phyloP scores from a whole-genome alignment of 1,140 invertebrate species.

The Belonocnema kinseyi region DNA sequence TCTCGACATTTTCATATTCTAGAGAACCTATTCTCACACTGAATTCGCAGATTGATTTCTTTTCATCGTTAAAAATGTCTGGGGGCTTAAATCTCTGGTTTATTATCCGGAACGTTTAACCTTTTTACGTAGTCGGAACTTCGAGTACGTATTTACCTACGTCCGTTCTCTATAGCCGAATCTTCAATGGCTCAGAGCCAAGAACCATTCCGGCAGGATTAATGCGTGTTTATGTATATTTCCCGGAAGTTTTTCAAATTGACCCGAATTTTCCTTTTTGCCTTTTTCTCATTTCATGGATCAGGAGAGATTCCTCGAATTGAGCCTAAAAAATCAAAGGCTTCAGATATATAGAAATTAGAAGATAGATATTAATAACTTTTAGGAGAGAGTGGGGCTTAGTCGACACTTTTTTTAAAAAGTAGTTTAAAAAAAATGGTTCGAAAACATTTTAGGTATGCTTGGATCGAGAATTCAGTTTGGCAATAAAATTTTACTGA shows the following conservation, averaged over 20 bases:
- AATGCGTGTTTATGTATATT: constrained; percentile 68
- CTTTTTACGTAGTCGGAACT: constrained; percentile 62
- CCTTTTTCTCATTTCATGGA: constrained; percentile 29
- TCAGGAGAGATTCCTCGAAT: not conserved
- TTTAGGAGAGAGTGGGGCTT: too few species aligned
- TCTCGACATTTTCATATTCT: too few species aligned
- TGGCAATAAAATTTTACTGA: too few species aligned
- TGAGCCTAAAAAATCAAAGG: not conserved
- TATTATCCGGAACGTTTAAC: constrained; percentile 71
- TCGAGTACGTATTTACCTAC: constrained; percentile 54
- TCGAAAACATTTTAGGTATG: too few species aligned
- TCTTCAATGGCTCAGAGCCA: constrained; percentile 71
- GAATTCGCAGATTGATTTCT: constrained; percentile 65
- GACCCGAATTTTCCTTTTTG: constrained; percentile 54
- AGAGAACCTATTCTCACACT: constrained; percentile 27
- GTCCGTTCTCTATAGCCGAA: constrained; percentile 45
- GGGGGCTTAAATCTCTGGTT: constrained; percentile 66
- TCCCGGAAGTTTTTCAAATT: constrained; percentile 64
- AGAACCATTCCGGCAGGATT: constrained; percentile 59
- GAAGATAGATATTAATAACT: too few species aligned
- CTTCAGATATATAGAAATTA: too few species aligned
- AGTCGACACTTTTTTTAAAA: too few species aligned
- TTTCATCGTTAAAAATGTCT: constrained; percentile 60
- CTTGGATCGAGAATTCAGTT: too few species aligned
- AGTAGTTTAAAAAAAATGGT: too few species aligned